A percentile compares a stretch with the other conserved stretches of the same genome.
Conservation (phyloP, 2,888 invertebrate genomes). For the Drosophila basisetae region DNA sequence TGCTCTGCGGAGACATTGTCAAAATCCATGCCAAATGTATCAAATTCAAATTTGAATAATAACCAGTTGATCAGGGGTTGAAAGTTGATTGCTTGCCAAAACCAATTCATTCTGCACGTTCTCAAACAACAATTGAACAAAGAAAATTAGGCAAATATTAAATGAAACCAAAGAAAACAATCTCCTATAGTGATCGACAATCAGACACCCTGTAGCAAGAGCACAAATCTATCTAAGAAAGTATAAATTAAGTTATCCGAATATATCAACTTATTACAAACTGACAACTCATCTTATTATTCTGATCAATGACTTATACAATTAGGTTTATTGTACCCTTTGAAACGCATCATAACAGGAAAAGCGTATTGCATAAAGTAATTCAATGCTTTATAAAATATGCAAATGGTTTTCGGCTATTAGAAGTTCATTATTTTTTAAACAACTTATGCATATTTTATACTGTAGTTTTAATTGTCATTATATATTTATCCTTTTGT, state of each 20-base stretch:
- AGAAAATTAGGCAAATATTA: neutral
- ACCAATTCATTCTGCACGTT: constrained; percentile 21
- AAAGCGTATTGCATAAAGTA: neutral
- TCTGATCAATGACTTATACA: neutral
- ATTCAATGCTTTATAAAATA: constrained; percentile 1
- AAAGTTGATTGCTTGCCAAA: constrained; percentile 24
- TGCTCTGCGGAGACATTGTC: constrained; percentile 32
- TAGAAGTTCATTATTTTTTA: neutral
- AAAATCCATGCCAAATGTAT: constrained; percentile 42
- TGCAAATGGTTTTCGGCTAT: neutral
- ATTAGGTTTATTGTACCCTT: neutral
- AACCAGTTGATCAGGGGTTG: constrained; percentile 66
- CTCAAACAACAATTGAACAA: constrained; percentile 22
- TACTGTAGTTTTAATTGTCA: neutral
- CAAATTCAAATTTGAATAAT: constrained; percentile 63
- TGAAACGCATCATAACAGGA: no score
- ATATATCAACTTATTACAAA: neutral
- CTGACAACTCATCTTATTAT: neutral
- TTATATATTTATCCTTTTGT: neutral
- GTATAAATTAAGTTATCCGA: neutral
- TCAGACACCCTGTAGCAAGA: neutral
- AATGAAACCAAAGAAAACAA: constrained; percentile 2
- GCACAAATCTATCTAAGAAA: neutral
- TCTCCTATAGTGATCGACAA: neutral
- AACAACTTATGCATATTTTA: neutral